Evolutionary conservation across 2,888 invertebrate species (phyloP).

Genomic region (Dinocampus coccinellae): DNA sequence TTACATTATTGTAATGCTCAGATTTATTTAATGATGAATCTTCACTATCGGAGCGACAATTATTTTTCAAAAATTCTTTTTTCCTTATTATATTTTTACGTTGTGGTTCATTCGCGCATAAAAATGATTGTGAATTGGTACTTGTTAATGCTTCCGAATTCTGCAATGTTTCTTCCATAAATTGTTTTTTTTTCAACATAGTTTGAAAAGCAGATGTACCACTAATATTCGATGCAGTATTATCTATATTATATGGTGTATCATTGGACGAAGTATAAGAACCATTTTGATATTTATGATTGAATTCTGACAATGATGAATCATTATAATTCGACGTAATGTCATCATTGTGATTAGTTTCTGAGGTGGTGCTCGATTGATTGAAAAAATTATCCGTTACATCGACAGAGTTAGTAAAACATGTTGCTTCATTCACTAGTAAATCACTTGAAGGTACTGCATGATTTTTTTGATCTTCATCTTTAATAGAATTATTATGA

Average conservation of each 20-base stretch:
- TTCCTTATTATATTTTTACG: constrained; percentile 43
- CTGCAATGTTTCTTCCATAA: constrained; percentile 39
- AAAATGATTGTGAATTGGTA: constrained; percentile 44
- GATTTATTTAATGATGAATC: constrained; percentile 23
- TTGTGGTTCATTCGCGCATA: constrained; percentile 24
- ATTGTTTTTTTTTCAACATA: constrained; percentile 45
- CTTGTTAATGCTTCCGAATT: constrained; percentile 43
- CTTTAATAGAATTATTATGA: constrained; percentile 6
- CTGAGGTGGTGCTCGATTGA: background rate
- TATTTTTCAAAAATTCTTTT: constrained; percentile 44
- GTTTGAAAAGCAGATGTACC: background rate
- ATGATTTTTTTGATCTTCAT: background rate
- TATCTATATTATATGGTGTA: background rate
- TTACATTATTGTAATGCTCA: background rate
- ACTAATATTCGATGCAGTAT: constrained; percentile 2
- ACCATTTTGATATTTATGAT: constrained; percentile 5
- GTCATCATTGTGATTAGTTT: background rate
- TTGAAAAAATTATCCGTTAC: constrained; percentile 24
- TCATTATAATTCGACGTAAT: background rate
- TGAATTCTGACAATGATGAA: background rate
- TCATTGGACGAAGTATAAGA: background rate
- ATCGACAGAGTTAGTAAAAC: constrained; percentile 2
- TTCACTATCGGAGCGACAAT: constrained; percentile 34
- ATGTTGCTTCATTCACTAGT: background rate
- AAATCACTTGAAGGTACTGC: background rate